Evolutionary conservation across 2,888 invertebrate species (phyloP).

Genomic region (Ophion ellenae): DNA sequence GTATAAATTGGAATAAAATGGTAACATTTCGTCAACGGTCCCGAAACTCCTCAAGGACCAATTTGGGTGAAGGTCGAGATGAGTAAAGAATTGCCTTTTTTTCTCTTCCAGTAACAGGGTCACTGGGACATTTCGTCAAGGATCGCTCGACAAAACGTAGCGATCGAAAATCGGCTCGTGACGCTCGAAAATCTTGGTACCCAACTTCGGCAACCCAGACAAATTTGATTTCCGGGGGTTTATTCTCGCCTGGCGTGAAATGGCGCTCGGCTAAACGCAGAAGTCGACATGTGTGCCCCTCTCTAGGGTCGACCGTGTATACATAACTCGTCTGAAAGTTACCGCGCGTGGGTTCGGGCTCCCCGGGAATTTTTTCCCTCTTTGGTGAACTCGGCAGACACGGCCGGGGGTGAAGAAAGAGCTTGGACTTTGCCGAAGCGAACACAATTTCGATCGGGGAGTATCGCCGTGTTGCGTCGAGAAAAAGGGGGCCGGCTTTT

Average conservation of each 20-base stretch:
- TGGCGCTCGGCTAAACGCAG: conserved; percentile 71
- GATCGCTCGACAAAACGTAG: neutral
- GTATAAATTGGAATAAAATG: neutral
- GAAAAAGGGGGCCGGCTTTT: conserved; percentile 73
- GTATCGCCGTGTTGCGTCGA: conserved; percentile 67
- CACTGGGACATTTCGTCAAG: conserved; percentile 24
- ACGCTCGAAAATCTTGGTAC: neutral
- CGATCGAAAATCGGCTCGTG: neutral
- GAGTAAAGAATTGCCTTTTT: conserved; percentile 15
- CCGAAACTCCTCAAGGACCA: conserved; percentile 36
- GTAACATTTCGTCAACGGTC: neutral
- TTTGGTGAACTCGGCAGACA: conserved; percentile 23
- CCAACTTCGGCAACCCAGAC: conserved; percentile 31
- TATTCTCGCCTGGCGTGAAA: conserved; percentile 76
- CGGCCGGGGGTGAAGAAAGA: conserved; percentile 64
- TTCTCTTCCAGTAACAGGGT: conserved; percentile 29
- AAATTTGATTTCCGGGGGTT: conserved; percentile 74
- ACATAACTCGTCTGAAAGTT: conserved; percentile 26
- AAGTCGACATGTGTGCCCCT: conserved; percentile 73
- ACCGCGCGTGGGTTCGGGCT: conserved; percentile 71
- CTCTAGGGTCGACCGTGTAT: conserved; percentile 30
- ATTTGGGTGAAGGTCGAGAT: conserved; percentile 61
- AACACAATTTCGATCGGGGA: conserved; percentile 33
- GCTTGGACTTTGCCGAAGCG: conserved; percentile 23
- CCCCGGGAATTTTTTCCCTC: conserved; percentile 69